Conservation (phyloP, 1,140 invertebrate species). For the Anastatus disparis region DNA sequence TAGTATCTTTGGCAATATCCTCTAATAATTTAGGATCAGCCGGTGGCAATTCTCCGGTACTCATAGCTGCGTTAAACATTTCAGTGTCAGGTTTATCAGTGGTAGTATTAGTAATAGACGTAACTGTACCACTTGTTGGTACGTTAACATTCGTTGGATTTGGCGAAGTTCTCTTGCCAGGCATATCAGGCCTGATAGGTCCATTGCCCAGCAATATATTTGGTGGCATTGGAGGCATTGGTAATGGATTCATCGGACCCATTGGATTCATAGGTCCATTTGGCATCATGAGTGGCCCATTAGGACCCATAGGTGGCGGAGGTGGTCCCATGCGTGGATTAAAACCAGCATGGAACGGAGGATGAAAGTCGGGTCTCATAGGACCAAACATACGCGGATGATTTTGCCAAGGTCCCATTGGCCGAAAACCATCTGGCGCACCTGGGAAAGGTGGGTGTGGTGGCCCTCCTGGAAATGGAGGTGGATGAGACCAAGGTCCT, state of each 20-base stretch:
- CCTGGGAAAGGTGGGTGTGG: conserved; percentile 46
- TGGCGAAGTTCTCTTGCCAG: neutral
- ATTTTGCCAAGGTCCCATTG: conserved; percentile 61
- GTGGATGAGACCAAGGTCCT: conserved; percentile 57
- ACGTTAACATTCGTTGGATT: neutral
- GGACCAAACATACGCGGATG: conserved; percentile 41
- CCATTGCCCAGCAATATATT: conserved; percentile 49
- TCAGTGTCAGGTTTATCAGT: neutral
- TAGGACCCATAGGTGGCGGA: conserved; percentile 50
- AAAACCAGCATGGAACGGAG: conserved; percentile 54
- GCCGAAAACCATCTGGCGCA: conserved; percentile 49
- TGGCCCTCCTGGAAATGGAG: conserved; percentile 44
- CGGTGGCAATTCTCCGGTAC: conserved; percentile 68
- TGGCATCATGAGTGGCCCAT: conserved; percentile 56
- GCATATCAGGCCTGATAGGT: conserved; percentile 5
- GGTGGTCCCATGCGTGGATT: conserved; percentile 56
- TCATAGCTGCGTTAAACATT: neutral
- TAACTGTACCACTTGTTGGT: neutral
- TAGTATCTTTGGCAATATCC: conserved; percentile 73
- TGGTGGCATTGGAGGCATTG: conserved; percentile 51
- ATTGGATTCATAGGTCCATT: conserved; percentile 59
- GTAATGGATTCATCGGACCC: conserved; percentile 42
- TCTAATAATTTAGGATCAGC: conserved; percentile 71
- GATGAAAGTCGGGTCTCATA: conserved; percentile 17
- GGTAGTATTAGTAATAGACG: no score